Conservation (phyloP, 2,797 vertebrate species). For the Yasuhikotakia modesta region DNA sequence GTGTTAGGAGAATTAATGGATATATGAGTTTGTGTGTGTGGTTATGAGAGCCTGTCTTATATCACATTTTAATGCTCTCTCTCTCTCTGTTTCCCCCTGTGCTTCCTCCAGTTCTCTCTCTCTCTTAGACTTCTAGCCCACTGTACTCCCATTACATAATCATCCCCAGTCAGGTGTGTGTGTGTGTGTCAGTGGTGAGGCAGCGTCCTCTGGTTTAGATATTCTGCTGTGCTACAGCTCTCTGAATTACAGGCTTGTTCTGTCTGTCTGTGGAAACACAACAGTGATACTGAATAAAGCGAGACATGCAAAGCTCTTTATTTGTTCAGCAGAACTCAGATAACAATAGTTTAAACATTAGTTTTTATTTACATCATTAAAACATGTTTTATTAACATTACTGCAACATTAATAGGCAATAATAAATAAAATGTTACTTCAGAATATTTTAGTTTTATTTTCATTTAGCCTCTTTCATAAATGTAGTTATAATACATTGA, state of each 20-base stretch:
- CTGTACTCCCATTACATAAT: constrained; percentile 55
- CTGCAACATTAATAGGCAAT: too few relatives aligned
- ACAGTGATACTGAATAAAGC: constrained; percentile 24
- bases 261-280: constrained; percentile 16
- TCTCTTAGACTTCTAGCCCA: constrained; percentile 45
- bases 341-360: too few relatives aligned
- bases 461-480: too few relatives aligned
- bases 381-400: too few relatives aligned
- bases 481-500: too few relatives aligned
- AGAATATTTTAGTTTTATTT: too few relatives aligned
- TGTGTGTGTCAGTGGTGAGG: constrained; percentile 47
- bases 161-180: constrained; percentile 47
- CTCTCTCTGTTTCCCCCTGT: constrained; percentile 28
- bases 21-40: constrained; percentile 1
- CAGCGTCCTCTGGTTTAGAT: constrained; percentile 32
- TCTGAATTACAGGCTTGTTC: constrained; percentile 27
- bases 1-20: constrained; percentile 22
- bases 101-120: constrained; percentile 20
- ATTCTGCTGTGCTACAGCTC: constrained; percentile 15
- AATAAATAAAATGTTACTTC: too few relatives aligned
- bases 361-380: too few relatives aligned
- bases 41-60: constrained; percentile 22
- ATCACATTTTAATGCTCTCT: neutral
- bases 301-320: constrained; percentile 8
- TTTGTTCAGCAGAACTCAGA: constrained; percentile 1